Conservation (phyloP, 2,113 vertebrate species). For the Myocastor coypus region DNA sequence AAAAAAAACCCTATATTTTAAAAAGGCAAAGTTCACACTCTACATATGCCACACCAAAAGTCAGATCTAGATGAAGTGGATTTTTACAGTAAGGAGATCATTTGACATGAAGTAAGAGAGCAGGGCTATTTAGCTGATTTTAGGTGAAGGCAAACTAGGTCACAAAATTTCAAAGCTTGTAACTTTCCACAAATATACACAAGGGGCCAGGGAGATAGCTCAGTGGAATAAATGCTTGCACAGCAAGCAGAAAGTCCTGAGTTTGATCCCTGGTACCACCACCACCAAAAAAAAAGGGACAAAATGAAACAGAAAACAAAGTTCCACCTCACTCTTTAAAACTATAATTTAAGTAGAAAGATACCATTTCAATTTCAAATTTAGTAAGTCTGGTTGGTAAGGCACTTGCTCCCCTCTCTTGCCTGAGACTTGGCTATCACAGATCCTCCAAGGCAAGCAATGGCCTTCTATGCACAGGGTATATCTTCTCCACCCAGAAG, state of each 20-base stretch:
- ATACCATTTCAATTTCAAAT: neutral
- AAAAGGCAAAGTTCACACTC: neutral
- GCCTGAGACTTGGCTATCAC: neutral
- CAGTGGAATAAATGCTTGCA: too few species aligned
- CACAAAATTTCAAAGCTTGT: neutral
- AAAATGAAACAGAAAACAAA: neutral
- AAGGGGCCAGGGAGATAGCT: neutral
- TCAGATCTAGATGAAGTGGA: neutral
- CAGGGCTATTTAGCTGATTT: neutral
- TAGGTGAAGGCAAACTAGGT: neutral
- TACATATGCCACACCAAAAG: neutral
- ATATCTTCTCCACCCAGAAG: neutral
- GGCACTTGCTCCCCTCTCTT: neutral
- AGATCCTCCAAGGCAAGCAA: neutral
- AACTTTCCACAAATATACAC: neutral
- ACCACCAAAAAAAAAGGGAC: neutral
- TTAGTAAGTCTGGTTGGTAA: neutral
- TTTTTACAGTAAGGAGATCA: neutral
- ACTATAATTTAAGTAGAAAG: neutral
- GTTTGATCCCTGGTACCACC: too few species aligned
- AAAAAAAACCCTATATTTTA: fast-evolving
- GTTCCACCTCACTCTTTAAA: neutral
- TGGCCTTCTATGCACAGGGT: neutral
- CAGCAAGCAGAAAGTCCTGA: too few species aligned
- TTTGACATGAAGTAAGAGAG: neutral